phyloP scores from a whole-genome alignment of 2,113 vertebrate genomes.

The Amblyornis subalaris region DNA sequence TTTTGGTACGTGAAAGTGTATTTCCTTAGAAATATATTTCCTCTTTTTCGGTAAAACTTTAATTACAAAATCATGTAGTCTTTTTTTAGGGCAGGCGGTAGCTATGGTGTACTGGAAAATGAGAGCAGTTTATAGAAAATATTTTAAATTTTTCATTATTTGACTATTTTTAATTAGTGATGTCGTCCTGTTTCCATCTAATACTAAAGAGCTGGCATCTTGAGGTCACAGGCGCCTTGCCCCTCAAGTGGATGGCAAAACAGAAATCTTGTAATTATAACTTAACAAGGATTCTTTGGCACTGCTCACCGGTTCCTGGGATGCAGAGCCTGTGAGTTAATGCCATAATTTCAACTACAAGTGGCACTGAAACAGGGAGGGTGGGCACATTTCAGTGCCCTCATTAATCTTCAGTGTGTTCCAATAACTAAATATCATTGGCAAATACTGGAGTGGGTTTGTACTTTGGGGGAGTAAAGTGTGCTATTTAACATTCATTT shows the following conservation, averaged over 20 bases:
- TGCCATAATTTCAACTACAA: neutral
- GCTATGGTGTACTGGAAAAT: neutral
- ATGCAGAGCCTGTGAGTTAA: constrained; percentile 22
- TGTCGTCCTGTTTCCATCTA: neutral
- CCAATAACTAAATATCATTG: neutral
- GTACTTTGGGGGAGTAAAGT: neutral
- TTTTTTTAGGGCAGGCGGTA: neutral
- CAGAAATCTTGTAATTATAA: constrained; percentile 29
- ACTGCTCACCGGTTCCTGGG: neutral
- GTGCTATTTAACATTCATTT: neutral
- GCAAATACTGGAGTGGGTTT: neutral
- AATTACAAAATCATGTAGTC: neutral
- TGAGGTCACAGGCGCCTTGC: neutral
- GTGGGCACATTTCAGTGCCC: neutral
- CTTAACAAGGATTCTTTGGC: constrained; percentile 28
- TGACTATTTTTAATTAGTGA: constrained; percentile 9
- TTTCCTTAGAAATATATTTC: neutral
- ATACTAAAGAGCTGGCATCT: neutral
- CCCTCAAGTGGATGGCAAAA: constrained; percentile 35
- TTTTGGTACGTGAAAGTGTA: neutral
- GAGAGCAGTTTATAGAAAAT: neutral
- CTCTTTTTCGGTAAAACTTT: neutral
- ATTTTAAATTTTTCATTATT: neutral
- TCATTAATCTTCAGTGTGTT: neutral
- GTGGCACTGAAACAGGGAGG: neutral